These are phyloP conservation scores for Pseudomyrmex dendroicus DNA, from an alignment of 1,140 invertebrate genomes.

Conservation along the genomic window DNA sequence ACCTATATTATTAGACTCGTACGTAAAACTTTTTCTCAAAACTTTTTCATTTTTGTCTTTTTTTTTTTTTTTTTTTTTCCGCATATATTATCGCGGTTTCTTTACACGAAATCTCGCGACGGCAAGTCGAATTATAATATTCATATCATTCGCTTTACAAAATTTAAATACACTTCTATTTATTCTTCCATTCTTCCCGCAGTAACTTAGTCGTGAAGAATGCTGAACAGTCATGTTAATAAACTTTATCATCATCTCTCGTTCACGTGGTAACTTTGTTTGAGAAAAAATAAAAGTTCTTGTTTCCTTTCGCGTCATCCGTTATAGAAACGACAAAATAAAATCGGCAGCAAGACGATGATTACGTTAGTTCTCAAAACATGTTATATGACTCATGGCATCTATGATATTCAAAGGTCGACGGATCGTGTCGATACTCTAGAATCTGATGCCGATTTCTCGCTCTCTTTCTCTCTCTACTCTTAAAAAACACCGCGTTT, in stretches of 20 bases:
- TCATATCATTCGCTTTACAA: no score
- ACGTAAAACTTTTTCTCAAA: background rate
- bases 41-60: no score
- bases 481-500: constrained; percentile 45
- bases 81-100: no score
- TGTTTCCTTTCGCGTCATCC: background rate
- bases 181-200: no score
- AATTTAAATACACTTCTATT: no score
- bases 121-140: no score
- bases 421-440: constrained; percentile 13
- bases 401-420: constrained; percentile 31
- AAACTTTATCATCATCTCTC: no score
- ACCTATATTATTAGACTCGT: background rate
- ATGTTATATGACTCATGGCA: constrained; percentile 28
- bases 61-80: background rate
- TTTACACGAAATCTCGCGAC: no score
- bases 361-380: constrained; percentile 43
- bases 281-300: background rate
- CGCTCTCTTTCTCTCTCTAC: no score
- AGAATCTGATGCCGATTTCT: background rate
- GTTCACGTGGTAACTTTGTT: no score
- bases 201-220: no score
- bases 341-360: background rate
- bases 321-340: background rate
- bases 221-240: no score